These are phyloP conservation scores for Arothron firmamentum DNA, from an alignment of 2,113 vertebrate species.

Conservation along the genomic window DNA sequence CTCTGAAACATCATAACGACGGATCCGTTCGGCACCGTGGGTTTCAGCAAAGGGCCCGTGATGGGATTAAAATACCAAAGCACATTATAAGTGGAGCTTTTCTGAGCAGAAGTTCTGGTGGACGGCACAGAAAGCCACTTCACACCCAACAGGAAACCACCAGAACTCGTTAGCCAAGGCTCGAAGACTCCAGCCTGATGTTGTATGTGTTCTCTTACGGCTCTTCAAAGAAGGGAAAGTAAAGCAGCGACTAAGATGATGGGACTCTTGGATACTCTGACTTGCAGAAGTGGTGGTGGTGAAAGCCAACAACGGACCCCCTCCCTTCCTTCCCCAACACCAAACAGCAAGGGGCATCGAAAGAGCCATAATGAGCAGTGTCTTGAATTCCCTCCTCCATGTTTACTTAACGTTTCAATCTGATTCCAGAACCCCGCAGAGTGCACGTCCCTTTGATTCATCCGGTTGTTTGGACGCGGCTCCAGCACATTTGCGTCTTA, in stretches of 20 bases:
- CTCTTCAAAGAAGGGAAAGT: slow-evolving; percentile 48
- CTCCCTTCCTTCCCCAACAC: not conserved
- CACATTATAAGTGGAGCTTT: slow-evolving; percentile 39
- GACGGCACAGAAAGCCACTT: not conserved
- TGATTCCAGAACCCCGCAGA: slow-evolving; percentile 36
- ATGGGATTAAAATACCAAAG: slow-evolving; percentile 49
- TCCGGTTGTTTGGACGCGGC: slow-evolving; percentile 50
- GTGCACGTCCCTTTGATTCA: slow-evolving; percentile 43
- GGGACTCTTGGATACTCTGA: slow-evolving; percentile 40
- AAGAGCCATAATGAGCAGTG: slow-evolving; percentile 41
- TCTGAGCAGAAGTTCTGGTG: not conserved
- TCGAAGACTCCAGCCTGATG: slow-evolving; percentile 25
- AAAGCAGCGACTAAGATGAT: slow-evolving; percentile 41
- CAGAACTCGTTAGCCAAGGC: slow-evolving; percentile 18
- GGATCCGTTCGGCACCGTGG: slow-evolving; percentile 55
- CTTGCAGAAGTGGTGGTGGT: not conserved
- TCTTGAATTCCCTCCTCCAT: slow-evolving; percentile 25
- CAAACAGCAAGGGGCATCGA: slow-evolving; percentile 1
- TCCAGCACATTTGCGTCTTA: slow-evolving; percentile 10
- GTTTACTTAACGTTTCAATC: slow-evolving; percentile 43
- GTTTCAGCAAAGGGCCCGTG: slow-evolving; percentile 44
- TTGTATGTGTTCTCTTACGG: slow-evolving; percentile 37
- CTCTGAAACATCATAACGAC: slow-evolving; percentile 53
- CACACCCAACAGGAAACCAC: slow-evolving; percentile 36
- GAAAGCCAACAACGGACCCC: slow-evolving; percentile 8